phyloP scores from a whole-genome alignment of 1,140 invertebrate species.

The Berghia stephanieae region DNA sequence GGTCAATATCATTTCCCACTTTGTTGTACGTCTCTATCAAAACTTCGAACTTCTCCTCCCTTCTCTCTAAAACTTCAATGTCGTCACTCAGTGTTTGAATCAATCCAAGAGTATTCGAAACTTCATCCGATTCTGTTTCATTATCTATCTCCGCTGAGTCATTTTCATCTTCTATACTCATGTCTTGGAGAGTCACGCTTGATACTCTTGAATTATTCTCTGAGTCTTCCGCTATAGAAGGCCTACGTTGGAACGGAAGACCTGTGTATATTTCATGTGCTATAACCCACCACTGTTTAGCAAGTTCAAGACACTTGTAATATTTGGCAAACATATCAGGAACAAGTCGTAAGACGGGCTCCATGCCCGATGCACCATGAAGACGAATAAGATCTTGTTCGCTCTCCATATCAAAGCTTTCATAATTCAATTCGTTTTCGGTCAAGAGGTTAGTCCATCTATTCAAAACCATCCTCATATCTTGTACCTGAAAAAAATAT shows the following conservation, averaged over 20 bases:
- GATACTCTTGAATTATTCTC: not conserved
- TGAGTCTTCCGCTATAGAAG: not conserved
- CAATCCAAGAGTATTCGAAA: not conserved
- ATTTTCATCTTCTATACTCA: slow-evolving; percentile 27
- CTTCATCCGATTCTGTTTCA: not conserved
- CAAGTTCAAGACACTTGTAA: slow-evolving; percentile 51
- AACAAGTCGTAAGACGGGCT: slow-evolving; percentile 44
- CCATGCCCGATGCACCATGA: slow-evolving; percentile 33
- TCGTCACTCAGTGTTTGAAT: slow-evolving; percentile 7
- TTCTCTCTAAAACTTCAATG: slow-evolving; percentile 16
- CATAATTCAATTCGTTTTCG: slow-evolving; percentile 38
- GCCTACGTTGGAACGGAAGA: slow-evolving; percentile 18
- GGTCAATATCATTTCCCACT: slow-evolving; percentile 27
- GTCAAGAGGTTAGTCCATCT: slow-evolving; percentile 45
- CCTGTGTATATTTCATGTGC: slow-evolving; percentile 44
- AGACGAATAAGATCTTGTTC: slow-evolving; percentile 46
- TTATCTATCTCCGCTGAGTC: not conserved
- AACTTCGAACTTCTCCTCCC: slow-evolving; percentile 30
- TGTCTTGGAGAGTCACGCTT: not conserved
- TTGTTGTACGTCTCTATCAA: slow-evolving; percentile 31
- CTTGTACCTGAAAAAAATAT: not conserved
- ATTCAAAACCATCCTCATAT: slow-evolving; percentile 32
- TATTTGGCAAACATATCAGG: slow-evolving; percentile 54
- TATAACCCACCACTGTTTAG: slow-evolving; percentile 47
- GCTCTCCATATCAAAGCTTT: slow-evolving; percentile 50